Evolutionary conservation across 2,113 vertebrate species (phyloP).

Genomic region (Azemiops feae): DNA sequence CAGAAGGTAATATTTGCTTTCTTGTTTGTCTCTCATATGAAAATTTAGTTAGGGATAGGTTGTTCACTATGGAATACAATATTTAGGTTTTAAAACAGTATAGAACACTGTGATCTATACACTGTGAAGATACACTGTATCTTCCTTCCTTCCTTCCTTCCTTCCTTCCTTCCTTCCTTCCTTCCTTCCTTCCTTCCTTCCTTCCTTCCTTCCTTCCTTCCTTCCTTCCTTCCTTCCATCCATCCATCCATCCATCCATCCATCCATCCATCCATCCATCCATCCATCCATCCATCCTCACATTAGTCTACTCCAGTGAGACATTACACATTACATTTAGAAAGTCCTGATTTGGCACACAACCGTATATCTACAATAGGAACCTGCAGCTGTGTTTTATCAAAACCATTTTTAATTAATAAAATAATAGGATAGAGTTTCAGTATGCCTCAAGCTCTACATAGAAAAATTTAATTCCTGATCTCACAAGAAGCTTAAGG

Average conservation of each 20-base stretch:
- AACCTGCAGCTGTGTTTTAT: neutral
- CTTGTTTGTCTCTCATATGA: neutral
- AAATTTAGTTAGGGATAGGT: neutral
- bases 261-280: too few relatives aligned
- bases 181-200: neutral
- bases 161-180: neutral
- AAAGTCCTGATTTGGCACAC: neutral
- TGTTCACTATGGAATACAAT: neutral
- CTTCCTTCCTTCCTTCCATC: neutral
- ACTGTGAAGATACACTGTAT: too few relatives aligned
- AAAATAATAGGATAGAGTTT: neutral
- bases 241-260: too few relatives aligned
- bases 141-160: neutral
- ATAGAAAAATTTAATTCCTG: neutral
- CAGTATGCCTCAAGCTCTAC: neutral
- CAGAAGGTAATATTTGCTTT: slow-evolving; percentile 41
- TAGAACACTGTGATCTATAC: too few relatives aligned
- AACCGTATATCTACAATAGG: neutral
- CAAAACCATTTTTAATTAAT: neutral
- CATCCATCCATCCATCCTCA: too few relatives aligned
- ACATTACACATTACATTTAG: neutral
- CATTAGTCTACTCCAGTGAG: neutral
- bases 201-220: neutral
- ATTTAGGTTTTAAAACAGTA: neutral
- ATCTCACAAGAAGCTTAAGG: neutral